These are phyloP conservation scores for Melipona bicolor DNA, from an alignment of 2,888 invertebrate species.

Conservation along the genomic window DNA sequence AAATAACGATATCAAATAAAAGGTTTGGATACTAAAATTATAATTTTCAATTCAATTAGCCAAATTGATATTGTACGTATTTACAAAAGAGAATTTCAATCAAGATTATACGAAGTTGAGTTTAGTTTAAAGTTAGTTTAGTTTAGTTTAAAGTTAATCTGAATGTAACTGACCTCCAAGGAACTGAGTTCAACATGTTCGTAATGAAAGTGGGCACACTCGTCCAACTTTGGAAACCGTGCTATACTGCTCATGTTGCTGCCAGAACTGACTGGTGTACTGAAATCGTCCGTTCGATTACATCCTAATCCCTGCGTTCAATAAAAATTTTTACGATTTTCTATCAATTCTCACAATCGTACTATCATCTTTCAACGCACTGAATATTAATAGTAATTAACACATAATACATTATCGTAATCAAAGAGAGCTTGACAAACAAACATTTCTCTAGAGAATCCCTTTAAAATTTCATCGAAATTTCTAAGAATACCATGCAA, in stretches of 20 bases:
- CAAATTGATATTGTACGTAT: not conserved
- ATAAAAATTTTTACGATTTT: conserved; percentile 43
- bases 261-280: conserved; percentile 79
- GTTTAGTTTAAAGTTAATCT: not conserved
- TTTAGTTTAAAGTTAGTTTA: not conserved
- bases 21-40: no score
- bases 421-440: not conserved
- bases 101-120: not conserved
- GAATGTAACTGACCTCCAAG: conserved; percentile 85
- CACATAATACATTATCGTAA: no score
- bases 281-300: conserved; percentile 78
- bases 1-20: no score
- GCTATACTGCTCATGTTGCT: conserved; percentile 82
- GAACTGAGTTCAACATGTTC: conserved; percentile 96
- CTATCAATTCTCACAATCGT: conserved; percentile 9
- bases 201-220: conserved; percentile 99
- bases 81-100: not conserved
- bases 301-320: conserved; percentile 77
- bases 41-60: no score
- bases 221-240: conserved; percentile 94
- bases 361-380: conserved; percentile 5
- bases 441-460: not conserved
- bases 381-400: not conserved
- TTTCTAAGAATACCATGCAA: not conserved
- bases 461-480: not conserved